Evolutionary conservation across 2,888 invertebrate species (phyloP).

Genomic region (Schrankia costaestrigalis): DNA sequence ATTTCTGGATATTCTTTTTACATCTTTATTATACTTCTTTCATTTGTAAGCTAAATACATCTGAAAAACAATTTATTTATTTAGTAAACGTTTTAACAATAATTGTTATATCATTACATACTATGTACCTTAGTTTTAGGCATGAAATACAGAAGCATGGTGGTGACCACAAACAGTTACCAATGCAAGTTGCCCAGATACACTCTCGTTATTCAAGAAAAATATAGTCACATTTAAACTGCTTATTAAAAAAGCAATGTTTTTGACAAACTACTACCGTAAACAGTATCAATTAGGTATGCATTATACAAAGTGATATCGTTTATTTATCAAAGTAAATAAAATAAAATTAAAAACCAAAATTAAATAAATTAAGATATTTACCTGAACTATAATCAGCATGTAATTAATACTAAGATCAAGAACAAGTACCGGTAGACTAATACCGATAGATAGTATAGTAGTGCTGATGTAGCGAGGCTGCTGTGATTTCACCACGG

Average conservation of each 20-base stretch:
- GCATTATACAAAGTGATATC: no score
- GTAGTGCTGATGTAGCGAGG: conserved; percentile 47
- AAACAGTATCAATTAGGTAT: no score
- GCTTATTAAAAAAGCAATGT: no score
- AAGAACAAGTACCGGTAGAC: conserved; percentile 44
- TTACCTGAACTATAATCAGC: conserved; percentile 60
- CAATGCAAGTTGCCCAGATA: no score
- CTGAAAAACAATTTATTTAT: conserved; percentile 21
- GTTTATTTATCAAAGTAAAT: no score
- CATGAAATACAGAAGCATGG: no score
- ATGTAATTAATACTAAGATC: conserved; percentile 59
- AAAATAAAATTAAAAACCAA: not conserved
- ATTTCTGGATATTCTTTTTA: not conserved
- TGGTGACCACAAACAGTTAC: no score
- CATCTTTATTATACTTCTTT: conserved; percentile 3
- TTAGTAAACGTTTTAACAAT: not conserved
- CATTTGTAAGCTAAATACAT: conserved; percentile 45
- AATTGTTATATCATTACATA: no score
- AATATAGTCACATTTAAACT: no score
- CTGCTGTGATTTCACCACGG: conserved; percentile 26
- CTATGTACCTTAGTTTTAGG: no score
- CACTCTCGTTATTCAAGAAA: no score
- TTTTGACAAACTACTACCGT: no score
- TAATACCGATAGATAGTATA: conserved; percentile 40
- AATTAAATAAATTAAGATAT: not conserved